Evolutionary conservation across 2,888 invertebrate species (phyloP).

Genomic region (Tenthredo livida): DNA sequence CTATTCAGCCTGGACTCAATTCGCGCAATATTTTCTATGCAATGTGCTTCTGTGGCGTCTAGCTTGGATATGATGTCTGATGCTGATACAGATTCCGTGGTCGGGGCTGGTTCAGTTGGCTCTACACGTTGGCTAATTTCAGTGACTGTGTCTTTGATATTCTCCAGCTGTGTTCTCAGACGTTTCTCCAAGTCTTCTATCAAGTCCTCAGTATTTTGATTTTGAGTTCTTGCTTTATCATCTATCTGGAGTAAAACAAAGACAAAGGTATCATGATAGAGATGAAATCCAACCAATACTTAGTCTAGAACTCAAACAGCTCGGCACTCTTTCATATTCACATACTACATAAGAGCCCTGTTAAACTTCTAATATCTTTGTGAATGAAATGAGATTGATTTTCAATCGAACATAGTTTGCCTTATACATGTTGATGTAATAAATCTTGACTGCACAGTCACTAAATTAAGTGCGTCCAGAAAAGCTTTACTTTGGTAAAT

Average conservation of each 20-base stretch:
- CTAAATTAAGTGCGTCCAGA: neutral
- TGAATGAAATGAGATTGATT: constrained; percentile 61
- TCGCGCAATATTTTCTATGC: constrained; percentile 64
- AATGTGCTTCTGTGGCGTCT: constrained; percentile 64
- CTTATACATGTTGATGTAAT: too few species aligned
- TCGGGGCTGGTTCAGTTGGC: constrained; percentile 43
- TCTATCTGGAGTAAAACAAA: too few species aligned
- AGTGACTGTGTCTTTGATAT: constrained; percentile 77
- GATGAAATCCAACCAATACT: too few species aligned
- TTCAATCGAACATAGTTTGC: constrained; percentile 74
- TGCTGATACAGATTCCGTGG: constrained; percentile 28
- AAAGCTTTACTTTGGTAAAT: constrained; percentile 59
- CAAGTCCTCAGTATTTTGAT: too few species aligned
- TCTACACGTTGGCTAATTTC: constrained; percentile 72
- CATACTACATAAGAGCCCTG: too few species aligned
- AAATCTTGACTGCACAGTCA: too few species aligned
- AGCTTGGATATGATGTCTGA: constrained; percentile 65
- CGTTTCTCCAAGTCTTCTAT: too few species aligned
- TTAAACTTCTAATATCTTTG: constrained; percentile 62
- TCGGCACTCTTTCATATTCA: too few species aligned
- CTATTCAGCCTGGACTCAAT: constrained; percentile 64
- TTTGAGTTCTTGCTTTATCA: too few species aligned
- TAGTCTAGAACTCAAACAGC: too few species aligned
- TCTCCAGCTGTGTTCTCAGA: constrained; percentile 77
- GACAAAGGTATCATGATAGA: too few species aligned